Percentiles rank a stretch among this genome's conserved stretches.
Conservation (phyloP, 2,888 invertebrate genomes). For the Sphinx pinastri region DNA sequence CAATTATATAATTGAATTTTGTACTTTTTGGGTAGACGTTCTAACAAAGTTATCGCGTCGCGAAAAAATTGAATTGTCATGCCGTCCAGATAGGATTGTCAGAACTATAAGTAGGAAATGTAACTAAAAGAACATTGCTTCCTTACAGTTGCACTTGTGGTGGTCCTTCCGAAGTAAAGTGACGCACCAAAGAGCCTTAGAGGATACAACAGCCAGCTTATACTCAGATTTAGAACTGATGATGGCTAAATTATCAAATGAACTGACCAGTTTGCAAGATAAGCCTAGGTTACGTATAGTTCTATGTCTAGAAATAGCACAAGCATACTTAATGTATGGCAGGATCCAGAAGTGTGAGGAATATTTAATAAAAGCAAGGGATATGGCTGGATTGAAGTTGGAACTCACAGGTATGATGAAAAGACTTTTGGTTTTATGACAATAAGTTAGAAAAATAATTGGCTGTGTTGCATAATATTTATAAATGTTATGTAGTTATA, state of each 20-base stretch:
- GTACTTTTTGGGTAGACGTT: too few relatives aligned
- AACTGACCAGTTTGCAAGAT: conserved; percentile 56
- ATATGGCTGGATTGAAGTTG: conserved; percentile 86
- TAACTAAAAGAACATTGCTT: conserved; percentile 17
- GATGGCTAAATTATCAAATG: conserved; percentile 72
- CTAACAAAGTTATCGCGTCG: too few relatives aligned
- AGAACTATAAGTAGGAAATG: neutral
- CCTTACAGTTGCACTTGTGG: conserved; percentile 79
- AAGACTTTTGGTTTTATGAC: too few relatives aligned
- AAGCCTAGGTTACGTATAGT: conserved; percentile 67
- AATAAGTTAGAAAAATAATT: neutral
- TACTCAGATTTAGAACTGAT: conserved; percentile 84
- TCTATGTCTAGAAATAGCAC: conserved; percentile 81
- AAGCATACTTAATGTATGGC: conserved; percentile 89
- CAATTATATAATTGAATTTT: too few relatives aligned
- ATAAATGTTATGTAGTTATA: neutral
- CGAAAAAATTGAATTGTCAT: too few relatives aligned
- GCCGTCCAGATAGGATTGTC: too few relatives aligned
- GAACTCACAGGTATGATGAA: conserved; percentile 85
- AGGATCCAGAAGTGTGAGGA: conserved; percentile 88
- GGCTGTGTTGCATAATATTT: neutral
- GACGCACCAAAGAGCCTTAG: conserved; percentile 90
- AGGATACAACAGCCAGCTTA: conserved; percentile 89
- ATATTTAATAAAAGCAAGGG: conserved; percentile 86
- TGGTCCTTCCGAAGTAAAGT: conserved; percentile 90